phyloP scores from a whole-genome alignment of 2,113 vertebrate genomes.

The Phocoena phocoena region DNA sequence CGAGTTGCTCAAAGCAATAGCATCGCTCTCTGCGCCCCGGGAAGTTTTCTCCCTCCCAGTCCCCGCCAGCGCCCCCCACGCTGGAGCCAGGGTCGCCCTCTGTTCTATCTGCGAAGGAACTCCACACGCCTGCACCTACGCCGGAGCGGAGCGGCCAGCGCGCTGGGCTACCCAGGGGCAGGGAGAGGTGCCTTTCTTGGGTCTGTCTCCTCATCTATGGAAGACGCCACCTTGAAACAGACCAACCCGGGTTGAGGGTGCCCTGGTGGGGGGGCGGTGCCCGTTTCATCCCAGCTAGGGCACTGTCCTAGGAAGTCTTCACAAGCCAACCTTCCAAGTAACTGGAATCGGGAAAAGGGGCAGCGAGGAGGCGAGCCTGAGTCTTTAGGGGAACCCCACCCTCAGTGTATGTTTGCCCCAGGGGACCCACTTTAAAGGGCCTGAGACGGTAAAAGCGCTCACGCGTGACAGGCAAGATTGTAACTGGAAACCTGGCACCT shows the following conservation, averaged over 20 bases:
- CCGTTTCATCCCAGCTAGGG: neutral
- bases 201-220: neutral
- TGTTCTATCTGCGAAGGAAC: neutral
- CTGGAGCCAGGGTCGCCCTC: neutral
- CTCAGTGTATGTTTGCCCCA: neutral
- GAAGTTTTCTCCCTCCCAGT: neutral
- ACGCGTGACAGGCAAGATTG: neutral
- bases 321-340: neutral
- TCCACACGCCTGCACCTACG: neutral
- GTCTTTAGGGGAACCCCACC: neutral
- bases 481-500: neutral
- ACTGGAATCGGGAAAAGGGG: neutral
- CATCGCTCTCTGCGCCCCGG: neutral
- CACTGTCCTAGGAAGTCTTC: neutral
- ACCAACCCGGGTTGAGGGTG: neutral
- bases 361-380: neutral
- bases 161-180: accelerated
- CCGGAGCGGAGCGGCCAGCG: neutral
- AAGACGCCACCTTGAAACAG: neutral
- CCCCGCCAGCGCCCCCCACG: neutral
- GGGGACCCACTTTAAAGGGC: neutral
- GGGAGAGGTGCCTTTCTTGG: neutral
- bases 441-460: neutral
- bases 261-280: neutral
- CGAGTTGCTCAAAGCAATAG: neutral